Conservation (phyloP, 2,797 vertebrate genomes). For the Urocyon cinereoargenteus region DNA sequence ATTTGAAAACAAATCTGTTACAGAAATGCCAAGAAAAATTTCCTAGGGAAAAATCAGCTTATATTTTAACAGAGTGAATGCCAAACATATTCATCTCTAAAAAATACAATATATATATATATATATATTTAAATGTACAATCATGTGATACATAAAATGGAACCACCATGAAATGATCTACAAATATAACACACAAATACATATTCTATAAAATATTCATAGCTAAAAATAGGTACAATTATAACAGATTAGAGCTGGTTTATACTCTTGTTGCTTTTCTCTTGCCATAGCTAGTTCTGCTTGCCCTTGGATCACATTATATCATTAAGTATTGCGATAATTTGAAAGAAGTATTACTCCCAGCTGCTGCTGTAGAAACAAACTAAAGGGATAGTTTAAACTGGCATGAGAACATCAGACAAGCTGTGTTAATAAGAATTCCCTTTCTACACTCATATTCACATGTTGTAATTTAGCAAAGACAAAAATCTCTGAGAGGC, state of each 20-base stretch:
- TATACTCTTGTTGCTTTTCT: conserved; percentile 77
- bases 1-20: conserved; percentile 49
- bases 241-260: conserved; percentile 61
- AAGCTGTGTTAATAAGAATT: background rate
- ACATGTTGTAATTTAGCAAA: conserved; percentile 50
- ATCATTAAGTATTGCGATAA: conserved; percentile 82
- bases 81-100: background rate
- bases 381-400: conserved; percentile 76
- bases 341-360: conserved; percentile 84
- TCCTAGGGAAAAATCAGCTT: background rate
- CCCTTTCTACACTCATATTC: background rate
- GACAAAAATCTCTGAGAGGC: background rate
- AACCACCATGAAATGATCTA: background rate
- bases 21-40: conserved; percentile 40
- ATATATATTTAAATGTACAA: background rate
- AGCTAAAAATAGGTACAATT: conserved; percentile 76
- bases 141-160: conserved; percentile 31
- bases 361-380: conserved; percentile 82
- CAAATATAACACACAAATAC: background rate
- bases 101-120: background rate
- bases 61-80: background rate
- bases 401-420: conserved; percentile 74
- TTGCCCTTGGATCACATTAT: conserved; percentile 81
- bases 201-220: conserved; percentile 50
- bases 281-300: conserved; percentile 78